Conservation (phyloP, 2,797 vertebrate species). For the Microtus agrestis region DNA sequence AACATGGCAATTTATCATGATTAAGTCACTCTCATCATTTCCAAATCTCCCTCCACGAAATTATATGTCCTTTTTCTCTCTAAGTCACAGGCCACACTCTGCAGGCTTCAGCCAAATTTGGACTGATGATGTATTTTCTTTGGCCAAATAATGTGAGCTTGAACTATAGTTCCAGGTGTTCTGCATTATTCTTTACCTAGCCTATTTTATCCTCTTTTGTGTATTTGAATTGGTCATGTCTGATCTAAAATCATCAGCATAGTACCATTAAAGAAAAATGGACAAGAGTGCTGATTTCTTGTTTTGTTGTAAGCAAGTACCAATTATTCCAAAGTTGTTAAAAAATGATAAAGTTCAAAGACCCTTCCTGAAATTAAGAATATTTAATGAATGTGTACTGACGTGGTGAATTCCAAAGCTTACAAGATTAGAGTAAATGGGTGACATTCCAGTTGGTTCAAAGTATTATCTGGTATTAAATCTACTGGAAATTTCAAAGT, state of each 20-base stretch:
- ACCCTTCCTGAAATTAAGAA: background rate
- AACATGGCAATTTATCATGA: background rate
- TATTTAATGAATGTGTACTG: background rate
- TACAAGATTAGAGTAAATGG: background rate
- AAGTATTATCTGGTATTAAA: conserved; percentile 2
- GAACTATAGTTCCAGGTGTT: background rate
- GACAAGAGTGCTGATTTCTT: background rate
- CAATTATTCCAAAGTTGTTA: conserved; percentile 1
- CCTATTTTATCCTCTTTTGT: background rate
- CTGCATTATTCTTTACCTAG: background rate
- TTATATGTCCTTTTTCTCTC: background rate
- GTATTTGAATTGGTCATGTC: background rate
- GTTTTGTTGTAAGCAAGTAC: background rate
- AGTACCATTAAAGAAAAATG: background rate
- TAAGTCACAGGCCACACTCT: background rate
- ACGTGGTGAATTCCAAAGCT: background rate
- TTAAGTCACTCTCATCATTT: background rate
- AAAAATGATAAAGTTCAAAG: conserved; percentile 34
- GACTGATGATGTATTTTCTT: background rate
- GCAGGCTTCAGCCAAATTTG: background rate
- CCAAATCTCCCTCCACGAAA: background rate
- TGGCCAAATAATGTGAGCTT: background rate
- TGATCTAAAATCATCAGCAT: conserved; percentile 3
- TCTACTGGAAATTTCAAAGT: background rate
- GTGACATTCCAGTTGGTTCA: background rate